Percentiles rank a stretch among this genome's conserved stretches.
Conservation (phyloP, 2,797 vertebrate species). For the Acipenser transmontanus region DNA sequence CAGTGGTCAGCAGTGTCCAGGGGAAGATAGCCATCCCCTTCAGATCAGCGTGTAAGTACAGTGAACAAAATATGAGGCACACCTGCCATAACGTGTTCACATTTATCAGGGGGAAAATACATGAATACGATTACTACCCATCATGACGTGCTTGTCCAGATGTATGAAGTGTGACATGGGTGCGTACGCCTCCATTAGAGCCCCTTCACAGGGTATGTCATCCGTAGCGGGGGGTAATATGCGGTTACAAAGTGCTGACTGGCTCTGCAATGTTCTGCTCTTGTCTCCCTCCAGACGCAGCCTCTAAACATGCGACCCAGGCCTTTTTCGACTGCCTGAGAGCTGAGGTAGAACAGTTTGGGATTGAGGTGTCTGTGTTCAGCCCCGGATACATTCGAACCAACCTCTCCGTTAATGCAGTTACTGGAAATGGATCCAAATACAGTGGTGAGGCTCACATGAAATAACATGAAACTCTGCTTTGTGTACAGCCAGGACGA, state of each 20-base stretch:
- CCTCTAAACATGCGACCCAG: slow-evolving; percentile 91
- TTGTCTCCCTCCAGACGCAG: slow-evolving; percentile 63
- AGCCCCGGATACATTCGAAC: slow-evolving; percentile 89
- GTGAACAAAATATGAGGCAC: too few relatives aligned
- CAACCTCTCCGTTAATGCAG: slow-evolving; percentile 81
- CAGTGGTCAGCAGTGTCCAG: slow-evolving; percentile 89
- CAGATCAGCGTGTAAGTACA: slow-evolving; percentile 87
- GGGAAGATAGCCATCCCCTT: slow-evolving; percentile 88
- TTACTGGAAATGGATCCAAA: slow-evolving; percentile 78
- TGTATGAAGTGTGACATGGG: too few relatives aligned
- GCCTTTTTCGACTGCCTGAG: slow-evolving; percentile 92
- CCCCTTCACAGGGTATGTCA: too few relatives aligned
- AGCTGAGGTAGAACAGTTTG: slow-evolving; percentile 71
- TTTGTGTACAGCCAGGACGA: too few relatives aligned
- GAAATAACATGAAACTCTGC: too few relatives aligned
- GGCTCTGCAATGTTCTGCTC: background rate
- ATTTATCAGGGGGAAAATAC: too few relatives aligned
- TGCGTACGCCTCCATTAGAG: too few relatives aligned
- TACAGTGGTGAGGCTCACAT: slow-evolving; percentile 72
- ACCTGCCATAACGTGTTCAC: too few relatives aligned
- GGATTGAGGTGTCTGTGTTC: slow-evolving; percentile 76
- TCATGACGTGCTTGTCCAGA: too few relatives aligned
- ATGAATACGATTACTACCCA: too few relatives aligned
- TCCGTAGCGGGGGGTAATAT: too few relatives aligned
- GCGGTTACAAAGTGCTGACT: too few relatives aligned